These are phyloP conservation scores for Druon quercuslanigerum DNA, from an alignment of 1,140 invertebrate species.

Conservation along the genomic window DNA sequence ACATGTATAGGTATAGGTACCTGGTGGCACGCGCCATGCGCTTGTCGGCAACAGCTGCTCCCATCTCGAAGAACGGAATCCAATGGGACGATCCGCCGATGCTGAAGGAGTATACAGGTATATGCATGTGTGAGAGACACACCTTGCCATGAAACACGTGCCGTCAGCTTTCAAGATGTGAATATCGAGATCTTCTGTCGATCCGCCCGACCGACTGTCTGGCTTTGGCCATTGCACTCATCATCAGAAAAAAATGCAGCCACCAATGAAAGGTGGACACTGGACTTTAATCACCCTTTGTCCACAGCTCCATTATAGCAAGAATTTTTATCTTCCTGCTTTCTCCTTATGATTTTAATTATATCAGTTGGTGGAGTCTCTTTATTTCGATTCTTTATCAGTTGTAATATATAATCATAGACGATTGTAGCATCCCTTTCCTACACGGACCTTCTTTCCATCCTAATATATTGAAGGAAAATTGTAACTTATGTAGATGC, in stretches of 20 bases:
- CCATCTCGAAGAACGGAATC: slow-evolving; percentile 51
- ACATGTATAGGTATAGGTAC: slow-evolving; percentile 64
- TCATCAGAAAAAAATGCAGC: slow-evolving; percentile 32
- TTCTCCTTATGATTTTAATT: slow-evolving; percentile 6
- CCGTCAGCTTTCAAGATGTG: slow-evolving; percentile 69
- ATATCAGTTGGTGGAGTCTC: neutral
- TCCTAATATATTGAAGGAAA: no score
- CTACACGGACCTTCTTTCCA: no score
- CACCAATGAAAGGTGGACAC: slow-evolving; percentile 49
- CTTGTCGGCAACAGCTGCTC: slow-evolving; percentile 70
- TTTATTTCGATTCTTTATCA: neutral
- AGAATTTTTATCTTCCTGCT: slow-evolving; percentile 8
- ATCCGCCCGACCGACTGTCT: slow-evolving; percentile 56
- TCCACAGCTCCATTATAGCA: slow-evolving; percentile 1
- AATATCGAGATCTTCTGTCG: slow-evolving; percentile 63
- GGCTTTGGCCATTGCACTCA: slow-evolving; percentile 68
- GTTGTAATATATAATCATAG: no score
- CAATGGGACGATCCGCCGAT: slow-evolving; percentile 47
- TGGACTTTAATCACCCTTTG: slow-evolving; percentile 48
- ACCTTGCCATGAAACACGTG: slow-evolving; percentile 68
- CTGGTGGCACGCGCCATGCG: slow-evolving; percentile 74
- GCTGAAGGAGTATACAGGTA: slow-evolving; percentile 11
- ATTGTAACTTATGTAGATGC: no score
- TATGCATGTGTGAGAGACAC: slow-evolving; percentile 68
- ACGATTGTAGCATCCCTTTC: no score